Percentiles rank a stretch among this genome's conserved stretches.
These are phyloP conservation scores for Orientallactaga sibirica DNA, from an alignment of 2,797 vertebrate genomes.

Conservation along the genomic window DNA sequence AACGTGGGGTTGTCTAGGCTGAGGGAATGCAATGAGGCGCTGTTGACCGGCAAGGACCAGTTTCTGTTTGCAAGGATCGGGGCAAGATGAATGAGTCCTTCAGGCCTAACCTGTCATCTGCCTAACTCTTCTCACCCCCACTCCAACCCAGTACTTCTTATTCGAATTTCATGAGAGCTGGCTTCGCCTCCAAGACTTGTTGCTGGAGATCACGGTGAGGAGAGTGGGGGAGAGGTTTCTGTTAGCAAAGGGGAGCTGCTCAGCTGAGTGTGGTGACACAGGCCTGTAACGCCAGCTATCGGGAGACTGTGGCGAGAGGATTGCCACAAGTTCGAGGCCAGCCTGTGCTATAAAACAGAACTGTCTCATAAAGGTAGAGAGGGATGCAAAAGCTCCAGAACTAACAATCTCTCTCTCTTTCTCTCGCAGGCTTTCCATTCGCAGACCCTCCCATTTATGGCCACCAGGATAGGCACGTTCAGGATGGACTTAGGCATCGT, in stretches of 20 bases:
- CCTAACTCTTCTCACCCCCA: background rate
- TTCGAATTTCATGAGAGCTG: constrained; percentile 95
- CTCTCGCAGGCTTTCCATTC: constrained; percentile 94
- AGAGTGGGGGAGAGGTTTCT: background rate
- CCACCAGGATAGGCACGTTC: constrained; percentile 94
- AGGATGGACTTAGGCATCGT: constrained; percentile 95
- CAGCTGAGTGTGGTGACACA: too few species aligned
- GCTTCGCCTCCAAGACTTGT: constrained; percentile 85
- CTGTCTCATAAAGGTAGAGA: background rate
- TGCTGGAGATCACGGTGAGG: constrained; percentile 95
- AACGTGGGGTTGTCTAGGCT: too few species aligned
- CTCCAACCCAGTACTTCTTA: constrained; percentile 92
- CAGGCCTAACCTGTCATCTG: background rate
- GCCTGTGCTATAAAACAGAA: background rate
- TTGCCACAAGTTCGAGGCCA: background rate
- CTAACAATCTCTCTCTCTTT: constrained; percentile 29
- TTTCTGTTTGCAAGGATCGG: background rate
- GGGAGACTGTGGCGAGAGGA: background rate
- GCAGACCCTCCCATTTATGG: constrained; percentile 92
- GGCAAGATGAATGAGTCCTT: background rate
- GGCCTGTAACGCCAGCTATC: background rate
- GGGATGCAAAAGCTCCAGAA: background rate
- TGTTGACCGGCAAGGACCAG: background rate
- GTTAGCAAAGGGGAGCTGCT: background rate
- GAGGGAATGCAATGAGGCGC: background rate